A percentile compares a stretch with the other conserved stretches of the same genome.
These are phyloP conservation scores for Linepithema humile DNA, from an alignment of 1,140 invertebrate genomes.

Conservation along the genomic window DNA sequence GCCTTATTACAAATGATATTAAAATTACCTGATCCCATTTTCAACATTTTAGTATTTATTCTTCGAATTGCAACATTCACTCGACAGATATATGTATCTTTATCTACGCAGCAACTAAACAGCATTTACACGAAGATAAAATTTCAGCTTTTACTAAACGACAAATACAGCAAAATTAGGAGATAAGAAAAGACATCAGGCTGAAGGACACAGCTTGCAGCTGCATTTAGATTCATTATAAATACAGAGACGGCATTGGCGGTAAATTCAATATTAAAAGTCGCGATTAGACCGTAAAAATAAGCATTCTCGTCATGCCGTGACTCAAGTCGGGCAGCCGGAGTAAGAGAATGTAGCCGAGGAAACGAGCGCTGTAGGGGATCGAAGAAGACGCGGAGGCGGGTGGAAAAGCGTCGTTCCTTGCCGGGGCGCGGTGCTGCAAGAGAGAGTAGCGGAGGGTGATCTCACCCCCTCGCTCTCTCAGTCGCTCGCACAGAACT, in stretches of 20 bases:
- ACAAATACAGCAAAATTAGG: neutral
- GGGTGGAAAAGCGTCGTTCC: slow-evolving; percentile 62
- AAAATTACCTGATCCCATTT: slow-evolving; percentile 23
- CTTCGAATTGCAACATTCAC: neutral
- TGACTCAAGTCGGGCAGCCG: neutral
- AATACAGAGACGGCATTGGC: neutral
- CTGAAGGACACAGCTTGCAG: neutral
- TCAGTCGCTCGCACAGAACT: slow-evolving; percentile 27
- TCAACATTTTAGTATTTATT: neutral
- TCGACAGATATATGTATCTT: neutral
- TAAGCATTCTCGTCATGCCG: slow-evolving; percentile 57
- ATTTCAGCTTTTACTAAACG: too few species aligned
- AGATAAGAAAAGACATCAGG: neutral
- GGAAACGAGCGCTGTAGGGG: slow-evolving; percentile 50
- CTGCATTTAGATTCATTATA: neutral
- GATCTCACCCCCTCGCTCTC: slow-evolving; percentile 27
- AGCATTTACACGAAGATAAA: neutral
- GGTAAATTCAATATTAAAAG: neutral
- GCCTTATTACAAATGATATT: slow-evolving; percentile 53
- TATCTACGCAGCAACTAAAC: neutral
- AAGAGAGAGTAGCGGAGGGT: neutral
- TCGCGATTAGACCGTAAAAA: slow-evolving; percentile 53
- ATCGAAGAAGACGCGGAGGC: slow-evolving; percentile 56
- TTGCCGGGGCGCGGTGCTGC: slow-evolving; percentile 17
- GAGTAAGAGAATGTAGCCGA: slow-evolving; percentile 61